Evolutionary conservation across 92 coral and sea anemone genomes (phyloP).

Genomic region (Palythoa grandis): DNA sequence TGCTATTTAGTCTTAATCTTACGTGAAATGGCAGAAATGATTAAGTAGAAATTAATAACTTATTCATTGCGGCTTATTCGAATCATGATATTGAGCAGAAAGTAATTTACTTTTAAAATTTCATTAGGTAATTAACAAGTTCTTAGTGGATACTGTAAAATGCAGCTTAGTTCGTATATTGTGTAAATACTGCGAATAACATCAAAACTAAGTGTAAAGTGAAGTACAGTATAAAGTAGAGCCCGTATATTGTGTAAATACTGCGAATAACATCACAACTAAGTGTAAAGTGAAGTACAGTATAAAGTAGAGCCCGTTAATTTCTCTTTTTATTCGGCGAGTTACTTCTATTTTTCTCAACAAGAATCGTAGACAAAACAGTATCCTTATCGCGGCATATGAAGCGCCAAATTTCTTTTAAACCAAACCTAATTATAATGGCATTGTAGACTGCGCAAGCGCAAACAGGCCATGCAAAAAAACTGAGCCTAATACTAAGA

Average conservation of each 20-base stretch:
- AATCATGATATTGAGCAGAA: background rate
- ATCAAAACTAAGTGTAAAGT: too few relatives aligned
- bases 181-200: too few relatives aligned
- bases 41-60: background rate
- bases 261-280: too few relatives aligned
- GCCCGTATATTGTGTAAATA: background rate
- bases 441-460: background rate
- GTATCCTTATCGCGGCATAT: too few relatives aligned
- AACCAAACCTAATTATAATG: background rate
- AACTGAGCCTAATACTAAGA: background rate
- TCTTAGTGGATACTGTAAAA: background rate
- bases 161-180: background rate
- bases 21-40: constrained; percentile 7
- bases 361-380: too few relatives aligned
- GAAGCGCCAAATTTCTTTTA: too few relatives aligned
- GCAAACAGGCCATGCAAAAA: background rate
- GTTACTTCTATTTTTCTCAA: too few relatives aligned
- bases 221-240: too few relatives aligned
- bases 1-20: background rate
- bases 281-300: too few relatives aligned
- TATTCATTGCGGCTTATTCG: background rate
- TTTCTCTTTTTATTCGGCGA: too few relatives aligned
- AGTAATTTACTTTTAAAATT: background rate
- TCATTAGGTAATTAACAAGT: constrained; percentile 1
- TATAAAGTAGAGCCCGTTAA: too few relatives aligned